A percentile compares a stretch with the other conserved stretches of the same genome.
These are phyloP conservation scores for Euplagia quadripunctaria DNA, from an alignment of 2,888 invertebrate species.

Conservation along the genomic window DNA sequence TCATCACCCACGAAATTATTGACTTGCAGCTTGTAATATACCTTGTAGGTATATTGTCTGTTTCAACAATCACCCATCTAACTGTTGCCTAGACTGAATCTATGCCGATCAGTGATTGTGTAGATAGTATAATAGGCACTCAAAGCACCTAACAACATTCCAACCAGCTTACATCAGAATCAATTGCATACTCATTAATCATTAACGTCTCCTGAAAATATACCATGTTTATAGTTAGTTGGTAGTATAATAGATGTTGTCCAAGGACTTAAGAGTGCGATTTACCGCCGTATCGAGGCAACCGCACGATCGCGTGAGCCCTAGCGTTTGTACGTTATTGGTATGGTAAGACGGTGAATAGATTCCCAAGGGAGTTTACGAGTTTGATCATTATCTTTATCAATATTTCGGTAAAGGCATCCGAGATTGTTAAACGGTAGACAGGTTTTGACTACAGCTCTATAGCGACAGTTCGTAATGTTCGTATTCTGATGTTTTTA, in stretches of 20 bases:
- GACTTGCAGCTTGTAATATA: background rate
- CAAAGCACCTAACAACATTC: background rate
- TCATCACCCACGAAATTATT: background rate
- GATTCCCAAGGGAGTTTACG: conserved; percentile 68
- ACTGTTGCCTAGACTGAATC: background rate
- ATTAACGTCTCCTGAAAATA: background rate
- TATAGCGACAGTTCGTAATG: conserved; percentile 8
- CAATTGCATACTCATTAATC: background rate
- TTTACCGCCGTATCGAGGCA: conserved; percentile 46
- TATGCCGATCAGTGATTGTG: background rate
- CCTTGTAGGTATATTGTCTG: background rate
- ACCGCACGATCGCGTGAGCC: conserved; percentile 63
- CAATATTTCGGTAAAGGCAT: conserved; percentile 58
- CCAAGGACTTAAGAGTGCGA: conserved; percentile 53
- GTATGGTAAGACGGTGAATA: conserved; percentile 59
- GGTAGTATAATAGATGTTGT: conserved; percentile 51
- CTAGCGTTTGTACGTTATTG: conserved; percentile 61
- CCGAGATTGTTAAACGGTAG: conserved; percentile 49
- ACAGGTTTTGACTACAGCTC: conserved; percentile 40
- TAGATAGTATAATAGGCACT: background rate
- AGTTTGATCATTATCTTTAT: conserved; percentile 66
- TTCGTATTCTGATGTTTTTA: background rate
- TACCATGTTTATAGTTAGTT: background rate
- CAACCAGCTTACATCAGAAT: background rate
- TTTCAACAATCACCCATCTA: background rate